Evolutionary conservation across 2,888 invertebrate genomes (phyloP).

Genomic region (Acrobasis repandana): DNA sequence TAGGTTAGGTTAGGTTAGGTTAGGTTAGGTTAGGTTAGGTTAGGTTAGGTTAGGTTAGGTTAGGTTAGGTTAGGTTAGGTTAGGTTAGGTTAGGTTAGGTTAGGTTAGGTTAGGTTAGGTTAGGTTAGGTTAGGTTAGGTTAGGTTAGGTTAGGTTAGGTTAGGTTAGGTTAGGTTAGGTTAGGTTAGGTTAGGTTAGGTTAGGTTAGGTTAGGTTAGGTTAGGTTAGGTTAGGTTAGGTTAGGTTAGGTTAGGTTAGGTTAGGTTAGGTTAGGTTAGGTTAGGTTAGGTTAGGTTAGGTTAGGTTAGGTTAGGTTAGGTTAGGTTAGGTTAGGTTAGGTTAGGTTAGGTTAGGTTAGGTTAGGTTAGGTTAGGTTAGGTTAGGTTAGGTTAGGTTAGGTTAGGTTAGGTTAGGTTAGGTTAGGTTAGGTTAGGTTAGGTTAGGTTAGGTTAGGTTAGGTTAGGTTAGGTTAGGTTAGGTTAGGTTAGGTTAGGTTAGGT

Average conservation of each 20-base stretch:
- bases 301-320: conserved; percentile 23
- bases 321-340: conserved; percentile 19
- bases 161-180: conserved; percentile 24
- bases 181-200: conserved; percentile 22
- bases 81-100: conserved; percentile 28
- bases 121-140: conserved; percentile 14
- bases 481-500: conserved; percentile 26
- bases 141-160: conserved; percentile 20
- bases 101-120: conserved; percentile 24
- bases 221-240: conserved; percentile 27
- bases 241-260: conserved; percentile 27
- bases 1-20: conserved; percentile 30
- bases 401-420: conserved; percentile 28
- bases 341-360: conserved; percentile 22
- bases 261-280: conserved; percentile 27
- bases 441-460: conserved; percentile 28
- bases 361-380: conserved; percentile 24
- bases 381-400: conserved; percentile 21
- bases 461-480: conserved; percentile 25
- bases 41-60: conserved; percentile 28
- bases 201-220: conserved; percentile 27
- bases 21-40: conserved; percentile 29
- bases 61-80: conserved; percentile 27
- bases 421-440: conserved; percentile 27
- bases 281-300: conserved; percentile 21